Evolutionary conservation across 2,888 invertebrate genomes (phyloP), one percentile per base, ranked within the genome.

Genomic region (Ichneumoninae sp.): DNA sequence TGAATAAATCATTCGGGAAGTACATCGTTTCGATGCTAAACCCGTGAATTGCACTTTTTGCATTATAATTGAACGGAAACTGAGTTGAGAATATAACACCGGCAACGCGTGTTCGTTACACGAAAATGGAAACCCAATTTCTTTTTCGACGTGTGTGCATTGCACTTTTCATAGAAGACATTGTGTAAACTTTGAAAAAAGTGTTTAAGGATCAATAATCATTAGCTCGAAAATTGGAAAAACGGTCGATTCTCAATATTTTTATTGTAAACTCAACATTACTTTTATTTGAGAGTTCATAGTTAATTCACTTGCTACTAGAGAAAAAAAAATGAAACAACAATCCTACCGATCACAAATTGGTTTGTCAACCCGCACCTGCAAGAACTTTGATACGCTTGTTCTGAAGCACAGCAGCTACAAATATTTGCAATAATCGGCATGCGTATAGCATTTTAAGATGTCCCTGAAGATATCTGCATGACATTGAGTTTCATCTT

Each of bases 11-110:
- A 40, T 26, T 69, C 40, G 36, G 66, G 40, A 66, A 36, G 66
- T 40, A 66, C 40, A 40, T 6, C n/a, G 40, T 54, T 69, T 65
- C 30, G 52, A 44, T 69, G 62, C 62, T 65, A 5, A 40, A 40
- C 6, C 71, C 52, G 30, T 69, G 40, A 65, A 62, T 62, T 65
- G 36, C 57, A 40, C 13, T 54, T 76, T 52, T 70, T 70, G 52
- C 44, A 52, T 65, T 44, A 16, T 52, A 10, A 62, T 19, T 57
- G 10, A 54, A 47, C 7, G 19, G 26, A n/a, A 7, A 40, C n/a
- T 22, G 22, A 66, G 66, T 66, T 66, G 4, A 66, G 3, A 40
- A 66, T 19, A 5, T 19, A 26, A 10, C 19, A 19, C 22, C 22
- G 10, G 8, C 8, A 22, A 54, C 19, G 54, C 22, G 10, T 3